Conservation (phyloP, 2,888 invertebrate genomes). For the Argynnis bischoffii region DNA sequence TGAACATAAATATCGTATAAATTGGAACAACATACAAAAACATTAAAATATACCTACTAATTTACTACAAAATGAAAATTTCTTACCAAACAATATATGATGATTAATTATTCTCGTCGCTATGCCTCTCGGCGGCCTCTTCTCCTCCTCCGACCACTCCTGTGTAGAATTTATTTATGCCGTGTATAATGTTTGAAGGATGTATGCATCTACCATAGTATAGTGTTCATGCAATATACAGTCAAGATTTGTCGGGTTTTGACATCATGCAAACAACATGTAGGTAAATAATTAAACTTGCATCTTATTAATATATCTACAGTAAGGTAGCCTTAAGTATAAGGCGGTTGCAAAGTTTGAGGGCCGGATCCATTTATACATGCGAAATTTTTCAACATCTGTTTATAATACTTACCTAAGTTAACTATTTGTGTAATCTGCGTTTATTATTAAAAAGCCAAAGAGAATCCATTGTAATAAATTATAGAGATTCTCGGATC, state of each 20-base stretch:
- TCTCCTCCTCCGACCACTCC: slow-evolving; percentile 81
- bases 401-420: slow-evolving; percentile 3
- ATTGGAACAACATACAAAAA: too few species aligned
- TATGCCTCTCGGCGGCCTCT: slow-evolving; percentile 77
- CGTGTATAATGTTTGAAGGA: slow-evolving; percentile 2
- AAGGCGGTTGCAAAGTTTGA: slow-evolving; percentile 32
- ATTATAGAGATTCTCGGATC: slow-evolving; percentile 2
- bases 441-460: not conserved
- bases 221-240: not conserved
- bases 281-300: too few species aligned
- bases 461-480: not conserved
- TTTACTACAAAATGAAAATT: not conserved
- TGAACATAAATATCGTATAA: too few species aligned
- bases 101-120: slow-evolving; percentile 81
- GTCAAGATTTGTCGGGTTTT: not conserved
- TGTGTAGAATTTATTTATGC: slow-evolving; percentile 47
- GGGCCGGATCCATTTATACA: slow-evolving; percentile 16
- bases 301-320: too few species aligned
- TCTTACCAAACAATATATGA: slow-evolving; percentile 78
- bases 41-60: too few species aligned
- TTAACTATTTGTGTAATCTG: not conserved
- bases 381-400: not conserved
- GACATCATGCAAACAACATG: slow-evolving; percentile 39
- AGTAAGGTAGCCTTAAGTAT: slow-evolving; percentile 6
- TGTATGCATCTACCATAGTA: not conserved